Evolutionary conservation across 1,140 invertebrate genomes (phyloP), one percentile per base, ranked within the genome.

Genomic region (Carposina sasakii): DNA sequence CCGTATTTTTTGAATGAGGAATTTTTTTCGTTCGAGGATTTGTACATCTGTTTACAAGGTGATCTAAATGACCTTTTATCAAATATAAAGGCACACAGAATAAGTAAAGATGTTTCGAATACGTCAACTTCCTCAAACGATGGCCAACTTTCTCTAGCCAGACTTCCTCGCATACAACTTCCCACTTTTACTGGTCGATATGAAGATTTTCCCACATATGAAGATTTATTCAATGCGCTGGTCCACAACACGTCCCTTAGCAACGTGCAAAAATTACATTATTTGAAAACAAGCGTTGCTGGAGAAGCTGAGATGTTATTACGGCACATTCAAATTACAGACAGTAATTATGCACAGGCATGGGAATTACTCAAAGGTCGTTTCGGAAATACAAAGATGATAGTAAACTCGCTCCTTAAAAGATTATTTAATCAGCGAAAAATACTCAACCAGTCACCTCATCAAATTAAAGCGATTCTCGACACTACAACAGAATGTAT

Each of bases 331-430:
- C 50, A 63, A 39, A 39, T 65, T 4, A 67, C 65, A 0, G 62
- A 63, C 8, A 50, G 45, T 15, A 84, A 81, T 59, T 82, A 81
- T 50, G 20, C 21, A 3, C 34, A 61, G n/a, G 76, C 74, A 2
- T 74, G 70, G 67, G 48, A 67, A 6, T 28, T 71, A 23, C 54
- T 84, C 28, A 66, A 67, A 33, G 48, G 64, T 17, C 54, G 73
- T 15, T 85, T 69, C 43, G 66, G 81, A 13, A 75, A 76, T 48
- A 69, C 67, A 47, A 19, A 65, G 30, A 22, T 75, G 28, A 71
- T 73, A 17, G 52, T 76, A 13, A 59, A 70, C 24, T 63, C 60
- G 13, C 68, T 82, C 49, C 57, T 79, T 21, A 64, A 69, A 30
- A 49, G 57, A 26, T 48, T 77, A 12, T 58, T 53, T 46, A 36